Base-by-base conservation (phyloP, 2,113 vertebrate genomes). In the Nibea albiflora region DNA sequence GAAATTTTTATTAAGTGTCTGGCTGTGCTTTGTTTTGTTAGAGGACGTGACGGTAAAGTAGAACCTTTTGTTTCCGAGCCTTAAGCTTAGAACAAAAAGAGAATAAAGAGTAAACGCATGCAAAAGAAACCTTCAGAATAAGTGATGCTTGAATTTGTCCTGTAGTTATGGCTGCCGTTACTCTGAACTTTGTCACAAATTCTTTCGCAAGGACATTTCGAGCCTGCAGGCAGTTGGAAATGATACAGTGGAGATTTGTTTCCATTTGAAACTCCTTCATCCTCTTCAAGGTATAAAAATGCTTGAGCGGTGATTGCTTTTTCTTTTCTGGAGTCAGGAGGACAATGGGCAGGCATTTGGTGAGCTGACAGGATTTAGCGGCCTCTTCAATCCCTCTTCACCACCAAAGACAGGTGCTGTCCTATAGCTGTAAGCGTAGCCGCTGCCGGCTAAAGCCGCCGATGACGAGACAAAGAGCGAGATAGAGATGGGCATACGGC, bases 331-430 rank as follows among this genome's bases (percentile, higher is more conserved):
- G 81, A 57, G n/a, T 24, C 35, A 7, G 20, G 62, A 58, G 73
- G 57, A 86, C 78, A 85, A 86, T 88, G 47, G 35, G 24, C 78
- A 16, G 68, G 60, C 74, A 14, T 88, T 86, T 54, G 56, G 20
- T 81, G 56, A 86, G 22, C 61, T 67, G 70, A 17, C 47, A 50
- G 54, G n/a, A 47, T 65, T 89, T 24, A 3, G 42, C 61, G 54
- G 57, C 61, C 73, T 57, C 66, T 62, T 82, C 62, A 75, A 88
- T 91, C 88, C 84, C 50, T 78, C 64, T 42, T 80, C 86, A 62
- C 73, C 81, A n/a, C 83, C 68, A 35, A 42, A 60, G 84, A 93
- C 92, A 92, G 92, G 90, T 94, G 93, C 79, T 4, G 60, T 54
- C 53, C 76, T 10, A 8, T 39, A 68, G 76, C 74, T 46, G 24